A percentile compares a stretch with the other conserved stretches of the same genome.
Conservation (phyloP, 2,113 vertebrate species). For the Dasypus novemcinctus region DNA sequence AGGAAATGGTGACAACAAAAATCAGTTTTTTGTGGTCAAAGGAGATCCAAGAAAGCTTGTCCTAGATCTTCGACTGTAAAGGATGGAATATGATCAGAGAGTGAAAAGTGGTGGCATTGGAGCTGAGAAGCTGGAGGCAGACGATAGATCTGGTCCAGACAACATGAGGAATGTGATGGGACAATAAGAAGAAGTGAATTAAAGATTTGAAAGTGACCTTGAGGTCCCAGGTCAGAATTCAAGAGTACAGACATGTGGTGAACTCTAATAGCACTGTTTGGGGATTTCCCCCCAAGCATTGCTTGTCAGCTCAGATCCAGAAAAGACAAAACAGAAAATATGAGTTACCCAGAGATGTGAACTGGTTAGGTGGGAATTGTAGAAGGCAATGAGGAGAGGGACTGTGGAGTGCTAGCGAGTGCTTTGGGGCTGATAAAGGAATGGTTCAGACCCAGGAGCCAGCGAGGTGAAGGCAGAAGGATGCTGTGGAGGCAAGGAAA, state of each 20-base stretch:
- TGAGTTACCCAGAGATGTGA: not conserved
- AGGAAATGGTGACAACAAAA: not conserved
- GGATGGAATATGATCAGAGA: not conserved
- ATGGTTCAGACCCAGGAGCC: not conserved
- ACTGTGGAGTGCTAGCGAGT: not conserved
- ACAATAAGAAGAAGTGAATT: not conserved
- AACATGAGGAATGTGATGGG: not conserved
- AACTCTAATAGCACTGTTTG: not conserved
- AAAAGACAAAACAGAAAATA: not conserved
- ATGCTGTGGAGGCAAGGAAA: not conserved
- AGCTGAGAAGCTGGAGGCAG: not conserved
- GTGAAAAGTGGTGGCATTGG: not conserved
- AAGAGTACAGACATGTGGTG: not conserved
- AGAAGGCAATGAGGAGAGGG: not conserved
- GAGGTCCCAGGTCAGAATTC: not conserved
- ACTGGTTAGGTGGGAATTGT: not conserved
- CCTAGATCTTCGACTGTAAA: not conserved
- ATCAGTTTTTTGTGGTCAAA: not conserved
- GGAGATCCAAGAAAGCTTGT: not conserved
- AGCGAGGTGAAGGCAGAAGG: accelerated
- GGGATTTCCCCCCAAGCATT: not conserved
- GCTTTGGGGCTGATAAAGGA: too few species aligned
- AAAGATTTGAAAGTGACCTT: not conserved
- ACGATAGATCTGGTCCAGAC: not conserved
- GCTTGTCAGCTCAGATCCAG: not conserved